Conservation (phyloP, 2,888 invertebrate species). For the Lasioglossum morio region DNA sequence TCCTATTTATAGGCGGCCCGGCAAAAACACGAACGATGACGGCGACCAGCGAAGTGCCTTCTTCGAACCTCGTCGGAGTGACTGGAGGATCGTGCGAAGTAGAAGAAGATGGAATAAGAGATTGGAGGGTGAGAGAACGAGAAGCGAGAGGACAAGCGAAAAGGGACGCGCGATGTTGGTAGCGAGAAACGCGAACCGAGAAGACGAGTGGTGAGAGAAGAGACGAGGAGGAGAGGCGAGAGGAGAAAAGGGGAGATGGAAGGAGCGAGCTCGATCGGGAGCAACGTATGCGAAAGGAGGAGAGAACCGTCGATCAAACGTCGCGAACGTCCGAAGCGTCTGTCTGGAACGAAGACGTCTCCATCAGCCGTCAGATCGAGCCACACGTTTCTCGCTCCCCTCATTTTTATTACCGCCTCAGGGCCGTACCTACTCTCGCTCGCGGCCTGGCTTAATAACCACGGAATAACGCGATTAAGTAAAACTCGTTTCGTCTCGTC, state of each 20-base stretch:
- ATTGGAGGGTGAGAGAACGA: slow-evolving; percentile 18
- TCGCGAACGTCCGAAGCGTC: slow-evolving; percentile 74
- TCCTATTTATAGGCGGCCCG: slow-evolving; percentile 77
- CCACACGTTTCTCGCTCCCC: slow-evolving; percentile 69
- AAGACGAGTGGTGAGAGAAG: slow-evolving; percentile 20
- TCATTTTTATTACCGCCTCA: slow-evolving; percentile 74
- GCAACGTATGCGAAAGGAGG: slow-evolving; percentile 66
- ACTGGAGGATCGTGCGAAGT: slow-evolving; percentile 53
- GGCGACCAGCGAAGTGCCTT: slow-evolving; percentile 71
- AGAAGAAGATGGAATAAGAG: slow-evolving; percentile 7
- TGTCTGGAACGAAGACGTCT: slow-evolving; percentile 78
- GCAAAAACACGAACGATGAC: slow-evolving; percentile 78
- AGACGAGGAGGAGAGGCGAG: slow-evolving; percentile 23
- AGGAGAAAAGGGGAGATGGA: slow-evolving; percentile 23
- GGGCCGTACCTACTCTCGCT: slow-evolving; percentile 64
- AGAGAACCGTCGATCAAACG: slow-evolving; percentile 78
- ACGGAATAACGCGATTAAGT: slow-evolving; percentile 22
- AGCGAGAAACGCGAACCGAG: slow-evolving; percentile 19
- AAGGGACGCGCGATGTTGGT: slow-evolving; percentile 6
- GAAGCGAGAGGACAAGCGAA: slow-evolving; percentile 15
- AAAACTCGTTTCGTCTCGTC: slow-evolving; percentile 10
- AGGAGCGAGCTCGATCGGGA: slow-evolving; percentile 53
- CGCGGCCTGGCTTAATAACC: slow-evolving; percentile 30
- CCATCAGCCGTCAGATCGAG: slow-evolving; percentile 79
- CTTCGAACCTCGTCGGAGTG: slow-evolving; percentile 60